phyloP scores from a whole-genome alignment of 1,140 invertebrate genomes.

The Drosophila guanche region DNA sequence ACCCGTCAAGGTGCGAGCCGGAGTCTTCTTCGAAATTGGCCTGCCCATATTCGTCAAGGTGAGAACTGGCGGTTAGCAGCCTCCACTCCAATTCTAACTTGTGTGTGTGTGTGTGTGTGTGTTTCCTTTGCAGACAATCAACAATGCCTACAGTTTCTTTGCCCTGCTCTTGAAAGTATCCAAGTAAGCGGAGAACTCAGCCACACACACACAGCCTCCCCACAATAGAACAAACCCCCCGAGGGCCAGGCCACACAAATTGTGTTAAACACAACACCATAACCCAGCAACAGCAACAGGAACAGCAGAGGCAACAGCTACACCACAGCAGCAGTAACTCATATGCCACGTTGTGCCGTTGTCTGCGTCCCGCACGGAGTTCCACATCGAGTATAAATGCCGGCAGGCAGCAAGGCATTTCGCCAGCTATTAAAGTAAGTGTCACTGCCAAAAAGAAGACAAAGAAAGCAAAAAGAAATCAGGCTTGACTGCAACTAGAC shows the following conservation, averaged over 20 bases:
- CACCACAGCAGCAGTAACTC: slow-evolving; percentile 43
- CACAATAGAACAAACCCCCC: slow-evolving; percentile 36
- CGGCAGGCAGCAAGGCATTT: slow-evolving; percentile 54
- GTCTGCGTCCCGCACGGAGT: not conserved
- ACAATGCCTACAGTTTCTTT: slow-evolving; percentile 78
- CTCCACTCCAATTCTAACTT: not conserved
- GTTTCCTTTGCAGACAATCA: slow-evolving; percentile 53
- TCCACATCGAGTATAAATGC: slow-evolving; percentile 44
- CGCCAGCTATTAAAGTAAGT: slow-evolving; percentile 66
- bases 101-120: slow-evolving; percentile 9
- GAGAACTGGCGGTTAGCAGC: no score
- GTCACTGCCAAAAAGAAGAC: slow-evolving; percentile 57
- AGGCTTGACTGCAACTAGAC: slow-evolving; percentile 47
- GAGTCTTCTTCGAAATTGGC: slow-evolving; percentile 72
- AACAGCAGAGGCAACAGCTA: slow-evolving; percentile 35
- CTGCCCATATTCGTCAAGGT: slow-evolving; percentile 78
- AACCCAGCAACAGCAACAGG: slow-evolving; percentile 8
- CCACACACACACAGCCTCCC: slow-evolving; percentile 1
- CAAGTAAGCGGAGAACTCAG: slow-evolving; percentile 37
- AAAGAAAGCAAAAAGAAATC: slow-evolving; percentile 25
- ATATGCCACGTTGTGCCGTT: slow-evolving; percentile 35
- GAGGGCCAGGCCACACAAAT: slow-evolving; percentile 26
- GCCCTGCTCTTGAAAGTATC: slow-evolving; percentile 73
- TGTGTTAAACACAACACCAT: slow-evolving; percentile 17
- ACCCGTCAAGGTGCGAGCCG: slow-evolving; percentile 66